Evolutionary conservation across 2,113 vertebrate genomes (phyloP).

Genomic region (Rhizomys pruinosus): DNA sequence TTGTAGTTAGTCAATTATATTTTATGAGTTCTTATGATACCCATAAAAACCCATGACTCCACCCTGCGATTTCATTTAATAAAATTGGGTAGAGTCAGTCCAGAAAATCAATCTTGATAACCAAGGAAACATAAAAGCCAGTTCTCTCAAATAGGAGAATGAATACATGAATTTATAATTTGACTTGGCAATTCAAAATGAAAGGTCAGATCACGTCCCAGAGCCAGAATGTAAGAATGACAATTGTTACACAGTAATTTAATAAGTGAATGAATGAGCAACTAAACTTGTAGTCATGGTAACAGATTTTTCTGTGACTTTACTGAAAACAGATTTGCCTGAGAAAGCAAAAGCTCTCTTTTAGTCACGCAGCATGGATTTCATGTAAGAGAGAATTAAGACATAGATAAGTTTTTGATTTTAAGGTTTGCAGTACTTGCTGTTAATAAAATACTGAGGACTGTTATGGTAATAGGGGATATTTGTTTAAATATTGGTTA

Average conservation of each 20-base stretch:
- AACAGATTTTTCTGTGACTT: conserved; percentile 59
- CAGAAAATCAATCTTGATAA: conserved; percentile 64
- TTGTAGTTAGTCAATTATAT: conserved; percentile 36
- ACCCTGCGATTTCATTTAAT: conserved; percentile 49
- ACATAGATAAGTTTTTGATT: not conserved
- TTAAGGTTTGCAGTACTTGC: conserved; percentile 22
- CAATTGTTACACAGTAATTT: conserved; percentile 68
- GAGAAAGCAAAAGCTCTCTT: conserved; percentile 57
- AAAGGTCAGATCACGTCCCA: conserved; percentile 65
- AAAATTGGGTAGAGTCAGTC: conserved; percentile 27
- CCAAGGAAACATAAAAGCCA: conserved; percentile 66
- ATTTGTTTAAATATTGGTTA: conserved; percentile 32
- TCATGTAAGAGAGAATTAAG: conserved; percentile 13
- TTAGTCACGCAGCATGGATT: conserved; percentile 47
- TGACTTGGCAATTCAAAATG: conserved; percentile 69
- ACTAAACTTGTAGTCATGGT: conserved; percentile 50
- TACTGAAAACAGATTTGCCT: conserved; percentile 63
- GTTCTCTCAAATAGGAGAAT: conserved; percentile 57
- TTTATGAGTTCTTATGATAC: conserved; percentile 52
- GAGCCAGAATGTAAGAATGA: conserved; percentile 48
- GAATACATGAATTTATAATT: conserved; percentile 72
- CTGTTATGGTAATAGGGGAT: not conserved
- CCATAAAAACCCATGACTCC: conserved; percentile 46
- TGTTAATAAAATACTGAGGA: conserved; percentile 2
- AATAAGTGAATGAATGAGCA: conserved; percentile 69